Evolutionary conservation across 2,888 invertebrate species (phyloP), one percentile per base, ranked within the genome.

Genomic region (Caenorhabditis wallacei): DNA sequence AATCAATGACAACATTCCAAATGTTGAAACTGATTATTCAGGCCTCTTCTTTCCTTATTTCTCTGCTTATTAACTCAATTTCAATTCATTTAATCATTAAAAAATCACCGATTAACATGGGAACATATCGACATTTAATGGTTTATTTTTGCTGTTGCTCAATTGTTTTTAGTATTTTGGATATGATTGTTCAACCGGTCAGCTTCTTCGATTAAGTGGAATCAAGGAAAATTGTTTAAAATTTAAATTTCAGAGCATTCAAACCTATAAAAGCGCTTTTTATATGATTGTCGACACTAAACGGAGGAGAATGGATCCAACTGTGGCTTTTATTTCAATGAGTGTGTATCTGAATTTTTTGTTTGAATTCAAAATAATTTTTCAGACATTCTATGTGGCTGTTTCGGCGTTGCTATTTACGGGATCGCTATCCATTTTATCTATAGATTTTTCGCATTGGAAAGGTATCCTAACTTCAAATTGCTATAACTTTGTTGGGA

Each of bases 71-170:
- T 2, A 80, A 80, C n/a, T 46, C 54, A 0, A 20, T 80, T 22
- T 46, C 74, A n/a, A 69, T 80, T 16, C 63, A n/a, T 53, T 54
- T 80, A 20, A 72, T 80, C 22, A 20, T 80, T 13, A 80, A 57
- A 22, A 80, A 69, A 69, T 80, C 80, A 0, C 68, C 80, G 0
- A 46, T 26, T 10, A 74, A 74, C 53, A 69, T 80, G 72, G 80
- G 80, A 0, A 70, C 68, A 16, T 80, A 80, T 68, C 72, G 74
- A 0, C 56, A 69, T 46, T 43, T 80, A 20, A 80, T 80, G 80
- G 43, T 72, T 30, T 80, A 63, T 61, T 80, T 80, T 18, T 80
- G 54, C 40, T 40, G 68, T 54, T 66, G 59, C 30, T 59, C 80
- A 3, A 80, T 80, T 0, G 37, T 74, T 40, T 80, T 80, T 30